Evolutionary conservation across 2,888 invertebrate species (phyloP).

Genomic region (Syrphus vitripennis): DNA sequence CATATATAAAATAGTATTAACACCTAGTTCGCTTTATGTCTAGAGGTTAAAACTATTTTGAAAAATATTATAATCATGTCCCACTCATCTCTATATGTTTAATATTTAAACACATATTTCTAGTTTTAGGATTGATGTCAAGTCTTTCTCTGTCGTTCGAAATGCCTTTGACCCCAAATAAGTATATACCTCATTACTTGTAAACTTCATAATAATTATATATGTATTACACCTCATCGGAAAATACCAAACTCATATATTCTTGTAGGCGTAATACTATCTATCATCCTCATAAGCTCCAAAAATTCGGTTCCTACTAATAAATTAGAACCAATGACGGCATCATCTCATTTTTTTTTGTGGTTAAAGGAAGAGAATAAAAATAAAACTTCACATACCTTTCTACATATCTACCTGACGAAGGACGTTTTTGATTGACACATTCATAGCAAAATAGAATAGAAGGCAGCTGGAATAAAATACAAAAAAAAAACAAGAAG

Average conservation of each 20-base stretch:
- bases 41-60: too few species aligned
- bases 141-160: not conserved
- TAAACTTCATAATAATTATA: not conserved
- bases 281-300: not conserved
- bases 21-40: too few species aligned
- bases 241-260: not conserved
- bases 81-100: too few species aligned
- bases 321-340: slow-evolving; percentile 1
- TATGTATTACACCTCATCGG: not conserved
- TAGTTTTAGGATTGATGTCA: not conserved
- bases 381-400: not conserved
- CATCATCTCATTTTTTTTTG: not conserved
- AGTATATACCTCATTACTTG: not conserved
- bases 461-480: not conserved
- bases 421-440: slow-evolving; percentile 36
- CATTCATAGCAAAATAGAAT: not conserved
- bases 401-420: not conserved
- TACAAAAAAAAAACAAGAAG: not conserved
- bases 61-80: too few species aligned
- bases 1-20: too few species aligned
- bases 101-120: too few species aligned
- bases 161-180: not conserved
- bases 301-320: not conserved
- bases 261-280: not conserved
- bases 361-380: not conserved